A percentile compares a stretch with the other conserved stretches of the same genome.
These are phyloP conservation scores for Petromus typicus DNA, from an alignment of 2,113 vertebrate species.

Conservation along the genomic window DNA sequence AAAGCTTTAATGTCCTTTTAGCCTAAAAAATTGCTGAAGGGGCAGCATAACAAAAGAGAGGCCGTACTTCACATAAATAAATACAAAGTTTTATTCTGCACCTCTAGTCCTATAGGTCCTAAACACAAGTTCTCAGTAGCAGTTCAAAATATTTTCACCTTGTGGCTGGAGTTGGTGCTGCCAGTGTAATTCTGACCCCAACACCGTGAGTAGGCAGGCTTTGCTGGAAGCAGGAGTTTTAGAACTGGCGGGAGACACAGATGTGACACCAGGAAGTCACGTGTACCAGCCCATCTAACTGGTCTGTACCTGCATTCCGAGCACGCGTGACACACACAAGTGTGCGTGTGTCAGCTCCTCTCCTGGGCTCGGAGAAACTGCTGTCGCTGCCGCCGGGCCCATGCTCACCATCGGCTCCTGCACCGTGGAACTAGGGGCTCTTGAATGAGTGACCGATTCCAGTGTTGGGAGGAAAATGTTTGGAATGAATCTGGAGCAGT, in stretches of 20 bases:
- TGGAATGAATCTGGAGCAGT: not conserved
- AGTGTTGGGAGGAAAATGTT: not conserved
- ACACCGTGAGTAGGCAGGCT: not conserved
- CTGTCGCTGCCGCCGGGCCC: not conserved
- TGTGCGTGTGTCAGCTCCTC: not conserved
- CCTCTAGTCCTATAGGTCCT: not conserved
- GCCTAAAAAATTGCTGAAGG: not conserved
- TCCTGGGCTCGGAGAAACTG: not conserved
- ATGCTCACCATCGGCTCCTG: not conserved
- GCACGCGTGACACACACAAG: not conserved
- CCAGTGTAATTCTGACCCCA: not conserved
- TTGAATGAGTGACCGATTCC: not conserved
- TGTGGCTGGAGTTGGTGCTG: not conserved
- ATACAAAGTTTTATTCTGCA: not conserved
- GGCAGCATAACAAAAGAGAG: not conserved
- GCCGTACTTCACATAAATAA: not conserved
- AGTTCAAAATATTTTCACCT: not conserved
- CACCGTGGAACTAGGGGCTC: not conserved
- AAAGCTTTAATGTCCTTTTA: conserved; percentile 8
- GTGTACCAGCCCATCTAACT: not conserved
- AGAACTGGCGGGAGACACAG: not conserved
- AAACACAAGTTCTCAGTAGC: not conserved
- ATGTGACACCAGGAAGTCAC: not conserved
- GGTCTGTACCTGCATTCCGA: not conserved
- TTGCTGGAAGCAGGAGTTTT: not conserved